Base-by-base conservation (phyloP, 2,888 invertebrate species). In the Horisme vitalbata region DNA sequence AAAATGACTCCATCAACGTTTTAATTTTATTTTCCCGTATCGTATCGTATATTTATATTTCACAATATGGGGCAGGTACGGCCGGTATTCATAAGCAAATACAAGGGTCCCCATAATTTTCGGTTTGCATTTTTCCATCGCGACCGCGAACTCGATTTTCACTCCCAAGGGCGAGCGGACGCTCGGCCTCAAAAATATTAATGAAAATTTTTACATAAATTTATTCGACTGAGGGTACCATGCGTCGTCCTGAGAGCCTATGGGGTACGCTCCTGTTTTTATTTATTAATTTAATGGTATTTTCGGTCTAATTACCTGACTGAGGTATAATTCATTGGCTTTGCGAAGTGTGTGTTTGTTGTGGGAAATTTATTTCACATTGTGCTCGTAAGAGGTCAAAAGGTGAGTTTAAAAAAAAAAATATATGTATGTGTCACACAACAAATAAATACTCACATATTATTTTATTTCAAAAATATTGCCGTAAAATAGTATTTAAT, bases 181-280 rank as follows among this genome's bases (percentile, higher is more conserved):
- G 83, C 75, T 75, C 83, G 83, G 85, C 83, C 84, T 86, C 86
- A 82, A 87, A 88, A 89, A 89, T 89, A 89, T 88, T 88, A 89
- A 89, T 89, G 89, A 89, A 89, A 89, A 83, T 86, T 89, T 89
- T 88, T 89, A 88, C 89, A 89, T 89, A 89, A 89, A 89, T 89
- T 89, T 89, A 89, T 89, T 84, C 85, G 83, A 80, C 77, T 79
- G 84, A 85, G 86, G 87, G 88, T 79, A 79, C 79, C 75, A 77
- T 69, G 77, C 79, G 76, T 78, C 79, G 76, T 74, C 72, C 64
- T 71, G 74, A 70, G 70, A 75, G 71, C 64, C 79, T 75, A 82
- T 80, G 57, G 82, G 83, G 79, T 69, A 69, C 77, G 79, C 75
- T 79, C 63, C 80, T 85, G 85, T 87, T 86, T 89, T 89, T 88